phyloP scores from a whole-genome alignment of 2,888 invertebrate genomes.

The Aethes cnicana region DNA sequence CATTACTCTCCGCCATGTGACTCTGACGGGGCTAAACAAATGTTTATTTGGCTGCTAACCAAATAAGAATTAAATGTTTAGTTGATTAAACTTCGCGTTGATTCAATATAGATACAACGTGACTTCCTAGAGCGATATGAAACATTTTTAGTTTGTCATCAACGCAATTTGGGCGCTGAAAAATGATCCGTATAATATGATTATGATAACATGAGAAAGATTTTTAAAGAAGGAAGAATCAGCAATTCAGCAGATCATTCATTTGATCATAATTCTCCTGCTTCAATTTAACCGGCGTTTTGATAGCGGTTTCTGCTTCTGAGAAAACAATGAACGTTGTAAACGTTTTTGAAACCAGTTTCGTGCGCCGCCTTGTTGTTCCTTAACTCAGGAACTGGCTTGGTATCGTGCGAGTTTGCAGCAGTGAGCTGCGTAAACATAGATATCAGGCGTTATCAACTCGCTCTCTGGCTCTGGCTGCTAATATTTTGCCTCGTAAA shows the following conservation, averaged over 20 bases:
- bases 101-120: slow-evolving; percentile 5
- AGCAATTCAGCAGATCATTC: too few relatives aligned
- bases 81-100: slow-evolving; percentile 9
- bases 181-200: slow-evolving; percentile 3
- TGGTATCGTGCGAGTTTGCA: slow-evolving; percentile 12
- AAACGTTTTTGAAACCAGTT: too few relatives aligned
- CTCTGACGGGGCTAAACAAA: slow-evolving; percentile 17
- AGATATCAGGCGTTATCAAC: slow-evolving; percentile 20
- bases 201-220: neutral
- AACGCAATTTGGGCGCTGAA: neutral
- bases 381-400: slow-evolving; percentile 12
- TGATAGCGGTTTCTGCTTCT: too few relatives aligned
- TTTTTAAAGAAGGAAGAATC: too few relatives aligned
- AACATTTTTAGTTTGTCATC: neutral
- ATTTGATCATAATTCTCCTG: too few relatives aligned
- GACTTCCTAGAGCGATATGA: neutral
- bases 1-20: neutral
- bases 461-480: neutral
- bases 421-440: slow-evolving; percentile 16
- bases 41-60: slow-evolving; percentile 24
- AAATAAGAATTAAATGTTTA: slow-evolving; percentile 24
- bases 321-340: too few relatives aligned
- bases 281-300: too few relatives aligned
- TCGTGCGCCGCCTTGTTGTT: too few relatives aligned
- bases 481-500: slow-evolving; percentile 17